These are phyloP conservation scores for Lampropteryx suffumata DNA, from an alignment of 2,888 invertebrate species.

Conservation along the genomic window DNA sequence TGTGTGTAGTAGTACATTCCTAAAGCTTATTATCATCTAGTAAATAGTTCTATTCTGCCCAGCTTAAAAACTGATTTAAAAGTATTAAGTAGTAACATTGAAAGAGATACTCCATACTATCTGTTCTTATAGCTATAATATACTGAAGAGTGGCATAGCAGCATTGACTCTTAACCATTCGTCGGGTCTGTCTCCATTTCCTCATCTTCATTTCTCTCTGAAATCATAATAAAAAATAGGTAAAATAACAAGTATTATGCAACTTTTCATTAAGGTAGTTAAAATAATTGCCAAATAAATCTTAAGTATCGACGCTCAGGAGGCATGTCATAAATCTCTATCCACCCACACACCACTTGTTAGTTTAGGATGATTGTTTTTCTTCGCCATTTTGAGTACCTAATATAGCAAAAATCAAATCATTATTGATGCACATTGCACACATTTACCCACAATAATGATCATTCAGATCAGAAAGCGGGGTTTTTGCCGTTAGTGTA, in stretches of 20 bases:
- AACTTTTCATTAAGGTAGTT: too few relatives aligned
- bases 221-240: constrained; percentile 53
- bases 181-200: constrained; percentile 75
- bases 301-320: too few relatives aligned
- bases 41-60: constrained; percentile 55
- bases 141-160: constrained; percentile 19
- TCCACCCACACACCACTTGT: too few relatives aligned
- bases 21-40: constrained; percentile 37
- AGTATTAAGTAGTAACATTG: constrained; percentile 2
- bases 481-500: neutral
- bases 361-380: too few relatives aligned
- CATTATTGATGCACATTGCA: too few relatives aligned
- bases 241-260: neutral
- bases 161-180: constrained; percentile 49
- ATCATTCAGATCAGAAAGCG: too few relatives aligned
- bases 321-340: too few relatives aligned
- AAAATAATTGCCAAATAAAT: too few relatives aligned
- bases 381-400: too few relatives aligned
- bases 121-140: constrained; percentile 53
- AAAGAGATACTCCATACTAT: constrained; percentile 35
- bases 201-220: constrained; percentile 72
- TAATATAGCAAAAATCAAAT: too few relatives aligned
- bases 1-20: constrained; percentile 66
- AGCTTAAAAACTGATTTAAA: constrained; percentile 47
- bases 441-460: too few relatives aligned